Conservation (phyloP, 2,113 vertebrate genomes). For the Neopipo cinnamomea region DNA sequence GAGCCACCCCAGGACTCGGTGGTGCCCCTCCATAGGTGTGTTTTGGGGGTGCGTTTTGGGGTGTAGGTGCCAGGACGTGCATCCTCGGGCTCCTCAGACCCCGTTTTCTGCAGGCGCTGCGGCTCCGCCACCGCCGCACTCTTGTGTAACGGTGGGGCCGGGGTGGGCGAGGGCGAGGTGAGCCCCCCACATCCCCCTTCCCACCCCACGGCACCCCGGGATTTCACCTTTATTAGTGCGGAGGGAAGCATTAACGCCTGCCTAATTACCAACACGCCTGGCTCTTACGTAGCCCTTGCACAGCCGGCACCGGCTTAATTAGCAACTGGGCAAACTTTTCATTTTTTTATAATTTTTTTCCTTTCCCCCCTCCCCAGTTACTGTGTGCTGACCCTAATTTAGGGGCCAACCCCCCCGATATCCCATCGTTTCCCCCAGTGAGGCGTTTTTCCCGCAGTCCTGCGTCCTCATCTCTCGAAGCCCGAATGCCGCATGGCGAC, state of each 20-base stretch:
- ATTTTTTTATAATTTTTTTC: not conserved
- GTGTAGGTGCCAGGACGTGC: not conserved
- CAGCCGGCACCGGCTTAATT: not conserved
- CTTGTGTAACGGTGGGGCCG: not conserved
- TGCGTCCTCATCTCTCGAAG: not conserved
- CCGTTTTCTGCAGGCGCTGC: not conserved
- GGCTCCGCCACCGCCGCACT: not conserved
- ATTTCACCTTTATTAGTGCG: not conserved
- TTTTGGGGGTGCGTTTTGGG: not conserved
- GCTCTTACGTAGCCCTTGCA: not conserved
- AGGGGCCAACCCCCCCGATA: not conserved
- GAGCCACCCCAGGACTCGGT: not conserved
- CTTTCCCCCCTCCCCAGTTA: not conserved
- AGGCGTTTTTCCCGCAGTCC: not conserved
- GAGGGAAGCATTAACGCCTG: not conserved
- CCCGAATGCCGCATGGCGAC: not conserved
- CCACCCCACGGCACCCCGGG: not conserved
- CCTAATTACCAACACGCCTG: not conserved
- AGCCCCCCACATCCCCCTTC: not conserved
- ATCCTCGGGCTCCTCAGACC: not conserved
- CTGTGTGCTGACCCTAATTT: not conserved
- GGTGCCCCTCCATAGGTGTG: not conserved
- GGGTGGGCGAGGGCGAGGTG: rapidly evolving
- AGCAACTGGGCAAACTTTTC: slow-evolving; percentile 29
- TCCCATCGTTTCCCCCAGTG: rapidly evolving